Percentiles rank a stretch among this genome's conserved stretches.
Conservation (phyloP, 2,113 vertebrate genomes). For the Microtus montanus region DNA sequence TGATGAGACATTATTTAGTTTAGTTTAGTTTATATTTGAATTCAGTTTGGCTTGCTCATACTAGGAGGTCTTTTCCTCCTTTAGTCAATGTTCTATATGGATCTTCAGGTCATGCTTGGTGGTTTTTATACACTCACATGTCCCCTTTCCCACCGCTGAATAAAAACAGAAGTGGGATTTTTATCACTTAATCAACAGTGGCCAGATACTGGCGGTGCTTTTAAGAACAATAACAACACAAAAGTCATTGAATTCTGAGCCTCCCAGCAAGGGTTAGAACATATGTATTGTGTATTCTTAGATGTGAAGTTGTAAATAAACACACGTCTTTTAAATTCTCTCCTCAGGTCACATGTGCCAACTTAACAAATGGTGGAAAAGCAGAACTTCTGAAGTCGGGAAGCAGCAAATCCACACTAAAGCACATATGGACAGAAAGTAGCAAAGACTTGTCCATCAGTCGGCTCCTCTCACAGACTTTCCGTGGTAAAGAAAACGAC, state of each 20-base stretch:
- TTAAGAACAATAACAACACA: conserved; percentile 1
- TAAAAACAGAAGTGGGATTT: conserved; percentile 52
- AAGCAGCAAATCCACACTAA: conserved; percentile 95
- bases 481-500: conserved; percentile 95
- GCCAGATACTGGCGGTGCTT: neutral
- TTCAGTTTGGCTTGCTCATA: conserved; percentile 26
- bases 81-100: conserved; percentile 32
- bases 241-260: neutral
- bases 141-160: neutral
- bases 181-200: conserved; percentile 43
- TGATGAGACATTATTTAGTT: conserved; percentile 28
- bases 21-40: conserved; percentile 21
- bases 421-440: conserved; percentile 99
- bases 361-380: conserved; percentile 92
- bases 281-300: neutral
- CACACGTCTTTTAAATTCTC: conserved; percentile 57
- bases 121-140: neutral
- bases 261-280: neutral
- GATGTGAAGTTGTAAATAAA: conserved; percentile 41
- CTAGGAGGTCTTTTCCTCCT: neutral
- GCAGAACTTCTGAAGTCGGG: conserved; percentile 94
- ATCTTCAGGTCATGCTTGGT: neutral
- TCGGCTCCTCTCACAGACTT: conserved; percentile 97
- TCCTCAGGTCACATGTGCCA: conserved; percentile 91
- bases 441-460: conserved; percentile 99